Conservation (phyloP, 2,113 vertebrate genomes). For the Campylomormyrus tamandua region DNA sequence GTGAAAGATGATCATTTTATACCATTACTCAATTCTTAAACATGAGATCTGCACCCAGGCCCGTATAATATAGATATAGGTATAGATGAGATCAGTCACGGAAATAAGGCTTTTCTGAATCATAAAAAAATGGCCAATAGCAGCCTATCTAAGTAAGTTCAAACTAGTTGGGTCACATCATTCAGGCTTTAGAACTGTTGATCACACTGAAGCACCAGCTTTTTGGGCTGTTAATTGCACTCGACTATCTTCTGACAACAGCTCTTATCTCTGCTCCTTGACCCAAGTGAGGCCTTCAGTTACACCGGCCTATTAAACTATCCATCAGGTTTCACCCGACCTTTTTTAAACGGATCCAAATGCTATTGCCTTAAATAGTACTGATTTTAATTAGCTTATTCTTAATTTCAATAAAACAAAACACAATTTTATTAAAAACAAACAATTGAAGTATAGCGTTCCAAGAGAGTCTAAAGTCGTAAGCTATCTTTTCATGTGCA, state of each 20-base stretch:
- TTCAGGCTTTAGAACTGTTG: background rate
- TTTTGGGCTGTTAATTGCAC: background rate
- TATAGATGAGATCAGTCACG: background rate
- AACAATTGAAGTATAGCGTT: background rate
- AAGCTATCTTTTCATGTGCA: background rate
- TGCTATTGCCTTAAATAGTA: background rate
- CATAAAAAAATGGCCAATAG: background rate
- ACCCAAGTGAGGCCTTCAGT: background rate
- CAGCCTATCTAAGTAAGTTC: background rate
- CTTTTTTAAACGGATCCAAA: background rate
- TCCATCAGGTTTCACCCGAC: background rate
- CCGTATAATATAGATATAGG: no score
- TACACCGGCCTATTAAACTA: background rate
- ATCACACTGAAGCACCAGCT: background rate
- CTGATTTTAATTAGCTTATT: background rate
- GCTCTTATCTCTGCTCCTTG: constrained; percentile 9
- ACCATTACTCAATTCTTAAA: background rate
- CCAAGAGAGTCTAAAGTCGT: background rate
- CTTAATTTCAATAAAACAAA: background rate
- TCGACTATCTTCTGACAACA: constrained; percentile 12
- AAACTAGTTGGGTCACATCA: background rate
- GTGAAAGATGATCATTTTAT: background rate
- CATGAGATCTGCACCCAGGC: background rate
- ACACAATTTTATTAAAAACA: background rate
- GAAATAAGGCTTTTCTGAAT: background rate